These are phyloP conservation scores for Bombylius discolor DNA, from an alignment of 2,888 invertebrate species.

Conservation along the genomic window DNA sequence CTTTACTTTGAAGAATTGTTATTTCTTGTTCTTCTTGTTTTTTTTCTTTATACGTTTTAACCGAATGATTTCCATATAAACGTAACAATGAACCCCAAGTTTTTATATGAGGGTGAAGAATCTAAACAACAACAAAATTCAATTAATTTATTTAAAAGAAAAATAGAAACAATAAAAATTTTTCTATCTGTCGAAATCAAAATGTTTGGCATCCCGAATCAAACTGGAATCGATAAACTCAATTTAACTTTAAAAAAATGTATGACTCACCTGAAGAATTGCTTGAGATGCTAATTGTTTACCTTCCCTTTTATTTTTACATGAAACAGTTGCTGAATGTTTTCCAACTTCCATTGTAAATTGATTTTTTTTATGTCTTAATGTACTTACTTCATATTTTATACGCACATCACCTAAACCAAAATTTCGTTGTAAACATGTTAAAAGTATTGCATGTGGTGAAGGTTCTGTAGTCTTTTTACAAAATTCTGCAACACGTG, in stretches of 20 bases:
- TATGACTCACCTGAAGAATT: conserved; percentile 59
- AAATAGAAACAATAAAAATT: too few relatives aligned
- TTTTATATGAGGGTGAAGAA: conserved; percentile 84
- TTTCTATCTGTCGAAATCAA: too few relatives aligned
- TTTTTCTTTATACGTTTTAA: conserved; percentile 83
- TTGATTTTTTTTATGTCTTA: conserved; percentile 84
- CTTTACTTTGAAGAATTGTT: conserved; percentile 76
- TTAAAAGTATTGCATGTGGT: conserved; percentile 84
- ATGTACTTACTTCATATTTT: conserved; percentile 70
- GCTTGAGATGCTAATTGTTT: conserved; percentile 93
- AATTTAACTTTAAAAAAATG: too few relatives aligned
- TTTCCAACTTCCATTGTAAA: conserved; percentile 91
- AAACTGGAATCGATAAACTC: too few relatives aligned
- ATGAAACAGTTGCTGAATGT: conserved; percentile 78
- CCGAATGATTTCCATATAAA: conserved; percentile 82
- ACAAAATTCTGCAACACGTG: conserved; percentile 87
- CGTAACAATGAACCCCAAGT: conserved; percentile 91
- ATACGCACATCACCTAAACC: conserved; percentile 82
- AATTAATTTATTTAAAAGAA: neutral
- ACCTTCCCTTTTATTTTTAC: conserved; percentile 91
- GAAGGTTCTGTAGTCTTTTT: conserved; percentile 92
- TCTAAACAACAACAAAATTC: conserved; percentile 37
- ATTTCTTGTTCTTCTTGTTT: conserved; percentile 88
- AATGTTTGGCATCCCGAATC: too few relatives aligned
- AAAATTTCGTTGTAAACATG: conserved; percentile 84